Evolutionary conservation across 1,140 invertebrate genomes (phyloP), one percentile per base, ranked within the genome.

Genomic region (Parapsyche elsis): DNA sequence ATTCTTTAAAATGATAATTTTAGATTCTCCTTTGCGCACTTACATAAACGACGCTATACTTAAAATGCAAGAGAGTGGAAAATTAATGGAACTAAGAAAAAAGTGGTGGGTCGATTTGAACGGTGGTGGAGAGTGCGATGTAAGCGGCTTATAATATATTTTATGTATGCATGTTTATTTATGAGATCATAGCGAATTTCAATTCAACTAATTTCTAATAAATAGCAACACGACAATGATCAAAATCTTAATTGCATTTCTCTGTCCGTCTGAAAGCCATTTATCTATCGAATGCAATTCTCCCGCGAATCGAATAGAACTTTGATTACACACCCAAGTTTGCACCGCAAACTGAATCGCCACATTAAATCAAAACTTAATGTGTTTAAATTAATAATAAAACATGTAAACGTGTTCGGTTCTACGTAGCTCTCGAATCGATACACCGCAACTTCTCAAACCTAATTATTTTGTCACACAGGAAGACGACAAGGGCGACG

Each of bases 31-130:
- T 0, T 94, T 94, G 84, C 86, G 93, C 21, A 93, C 91, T 0
- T 86, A 88, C 4, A 90, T 95, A 59, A 94, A 91, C 83, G 90
- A 90, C 21, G 92, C 94, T 7, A 93, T 97, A 21, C 84, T 97
- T 5, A 90, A 90, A 81, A 86, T 97, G 2, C 94, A 95, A 85
- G 95, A 97, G 86, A 90, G 90, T 23, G 95, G 94, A 0, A 87
- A 86, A 16, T 85, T 97, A 0, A 89, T 91, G 70, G 85, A 90
- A 4, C 84, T 97, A 0, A 96, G 96, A 85, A 88, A 91, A 2
- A 94, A 92, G 85, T 97, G 95, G 95, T 97, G 95, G 95, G 91
- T 91, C 84, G 88, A 92, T 79, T 89, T 86, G 79, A 86, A 86
- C 24, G 89, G 88, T 7, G 87, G 88, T 70, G 86, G 84, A 74